A percentile compares a stretch with the other conserved stretches of the same genome.
Conservation (phyloP, 2,888 invertebrate genomes). For the Polymixis lichenea region DNA sequence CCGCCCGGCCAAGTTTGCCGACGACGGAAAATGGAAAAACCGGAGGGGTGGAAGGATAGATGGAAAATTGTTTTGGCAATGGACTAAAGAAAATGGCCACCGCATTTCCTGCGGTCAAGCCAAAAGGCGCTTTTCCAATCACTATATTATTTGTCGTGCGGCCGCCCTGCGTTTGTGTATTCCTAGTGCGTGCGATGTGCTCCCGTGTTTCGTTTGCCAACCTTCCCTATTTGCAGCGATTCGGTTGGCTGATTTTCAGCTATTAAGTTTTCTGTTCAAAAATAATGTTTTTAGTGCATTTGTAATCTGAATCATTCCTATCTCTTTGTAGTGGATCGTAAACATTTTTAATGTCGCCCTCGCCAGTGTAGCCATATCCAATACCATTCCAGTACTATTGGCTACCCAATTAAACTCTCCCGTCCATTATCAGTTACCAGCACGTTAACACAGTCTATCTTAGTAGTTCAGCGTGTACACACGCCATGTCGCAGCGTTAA, state of each 20-base stretch:
- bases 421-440: slow-evolving; percentile 46
- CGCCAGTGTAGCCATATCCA: not conserved
- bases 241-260: slow-evolving; percentile 64
- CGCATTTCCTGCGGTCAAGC: slow-evolving; percentile 79
- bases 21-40: slow-evolving; percentile 84
- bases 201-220: slow-evolving; percentile 66
- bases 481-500: slow-evolving; percentile 74
- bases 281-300: slow-evolving; percentile 29
- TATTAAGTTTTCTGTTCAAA: slow-evolving; percentile 44
- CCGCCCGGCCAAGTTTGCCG: slow-evolving; percentile 80
- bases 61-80: slow-evolving; percentile 86
- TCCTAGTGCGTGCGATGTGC: slow-evolving; percentile 73
- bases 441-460: slow-evolving; percentile 61
- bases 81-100: slow-evolving; percentile 89
- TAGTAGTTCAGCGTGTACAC: slow-evolving; percentile 57
- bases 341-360: not conserved
- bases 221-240: slow-evolving; percentile 56
- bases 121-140: slow-evolving; percentile 82
- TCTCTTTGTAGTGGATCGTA: not conserved
- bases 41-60: slow-evolving; percentile 70
- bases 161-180: slow-evolving; percentile 78
- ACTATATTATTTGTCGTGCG: slow-evolving; percentile 75
- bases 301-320: slow-evolving; percentile 4
- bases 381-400: slow-evolving; percentile 39
- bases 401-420: slow-evolving; percentile 12